Percentiles rank a stretch among this genome's conserved stretches.
phyloP scores from a whole-genome alignment of 2,113 vertebrate species.

The Saguinus imperator region DNA sequence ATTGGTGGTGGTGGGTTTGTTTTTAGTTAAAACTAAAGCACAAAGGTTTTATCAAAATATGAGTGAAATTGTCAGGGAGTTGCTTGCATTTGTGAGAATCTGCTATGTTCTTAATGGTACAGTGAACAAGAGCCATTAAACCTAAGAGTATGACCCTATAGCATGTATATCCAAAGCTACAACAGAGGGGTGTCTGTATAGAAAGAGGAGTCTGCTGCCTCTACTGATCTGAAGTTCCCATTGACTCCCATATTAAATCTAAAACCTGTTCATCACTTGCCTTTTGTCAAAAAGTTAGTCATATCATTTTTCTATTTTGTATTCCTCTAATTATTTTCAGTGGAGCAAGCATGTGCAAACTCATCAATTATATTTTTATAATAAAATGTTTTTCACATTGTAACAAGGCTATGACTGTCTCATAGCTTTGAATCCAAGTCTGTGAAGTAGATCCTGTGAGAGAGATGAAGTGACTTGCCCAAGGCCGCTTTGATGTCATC shows the following conservation, averaged over 20 bases:
- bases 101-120: background rate
- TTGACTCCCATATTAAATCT: background rate
- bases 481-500: background rate
- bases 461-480: background rate
- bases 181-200: background rate
- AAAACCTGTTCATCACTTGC: background rate
- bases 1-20: background rate
- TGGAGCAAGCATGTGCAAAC: background rate
- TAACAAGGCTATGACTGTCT: background rate
- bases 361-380: background rate
- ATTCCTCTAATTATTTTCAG: background rate
- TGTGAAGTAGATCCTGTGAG: background rate
- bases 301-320: background rate
- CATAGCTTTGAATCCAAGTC: background rate
- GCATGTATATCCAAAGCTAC: background rate
- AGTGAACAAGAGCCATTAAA: background rate
- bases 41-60: background rate
- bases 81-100: background rate
- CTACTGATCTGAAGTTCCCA: background rate
- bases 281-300: background rate
- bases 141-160: background rate
- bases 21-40: constrained; percentile 33
- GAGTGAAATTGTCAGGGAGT: background rate
- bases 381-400: background rate
- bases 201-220: background rate